Base-by-base conservation (phyloP, 23 tunicate species). In the Ciona savignyi region DNA sequence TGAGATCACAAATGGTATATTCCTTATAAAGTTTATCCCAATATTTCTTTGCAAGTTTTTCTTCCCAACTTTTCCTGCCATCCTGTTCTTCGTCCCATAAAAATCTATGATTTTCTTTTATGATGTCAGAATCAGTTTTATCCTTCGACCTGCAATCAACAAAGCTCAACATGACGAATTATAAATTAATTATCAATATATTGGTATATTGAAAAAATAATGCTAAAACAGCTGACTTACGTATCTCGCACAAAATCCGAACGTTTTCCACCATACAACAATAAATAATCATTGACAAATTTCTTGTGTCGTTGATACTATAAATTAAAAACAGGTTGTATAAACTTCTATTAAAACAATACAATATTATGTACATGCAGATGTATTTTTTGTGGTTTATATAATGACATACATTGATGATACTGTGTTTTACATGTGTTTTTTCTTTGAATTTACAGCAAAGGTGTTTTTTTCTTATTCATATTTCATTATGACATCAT, bases 81-180 rank as follows among this genome's bases (percentile, higher is more conserved):
- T 79, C 97, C 27, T 75, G 90, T 19, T 90, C 82, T 23, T 90
- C 97, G 24, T 90, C 97, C 97, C 97, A 90, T n/a, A 90, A 74
- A 75, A 90, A 90, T 60, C 80, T 74, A 51, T 90, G 90, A 71
- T 90, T 90, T 30, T 84, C 81, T 67, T 80, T 51, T 22, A 90
- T 76, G 0, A 90, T 85, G 31, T 84, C 90, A 48, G 33, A 27
- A 60, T 90, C 97, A 25, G 79, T 80, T 67, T 67, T 73, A 69
- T 79, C 78, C 61, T 69, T 74, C 23, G 82, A 67, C 48, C 86
- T 84, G 51, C 4, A 70, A 27, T 27, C 63, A 4, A 27, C 30
- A 24, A 15, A 70, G 15, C 11, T 65, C 15, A 20, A 21, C 23
- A 65, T 22, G 20, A 15, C 21, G n/a, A n/a, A n/a, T n/a, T n/a